phyloP scores from a whole-genome alignment of 2,888 invertebrate genomes.

The Lepidochrysops patricia region DNA sequence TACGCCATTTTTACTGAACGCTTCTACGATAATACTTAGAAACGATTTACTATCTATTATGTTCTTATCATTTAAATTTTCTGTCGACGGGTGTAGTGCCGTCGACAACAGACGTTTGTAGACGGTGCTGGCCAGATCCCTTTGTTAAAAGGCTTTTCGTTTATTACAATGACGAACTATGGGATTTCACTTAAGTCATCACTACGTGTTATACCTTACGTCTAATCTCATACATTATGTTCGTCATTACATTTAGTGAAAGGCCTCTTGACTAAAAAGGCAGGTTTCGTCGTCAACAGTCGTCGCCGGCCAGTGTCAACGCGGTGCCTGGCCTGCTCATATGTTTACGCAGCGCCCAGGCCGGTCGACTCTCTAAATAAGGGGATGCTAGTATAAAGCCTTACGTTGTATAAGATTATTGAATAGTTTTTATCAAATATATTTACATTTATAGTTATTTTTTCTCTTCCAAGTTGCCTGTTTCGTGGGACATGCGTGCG shows the following conservation, averaged over 20 bases:
- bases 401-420: conserved; percentile 59
- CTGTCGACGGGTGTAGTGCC: neutral
- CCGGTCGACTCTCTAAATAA: conserved; percentile 61
- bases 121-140: too few species aligned
- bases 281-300: neutral
- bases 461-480: conserved; percentile 63
- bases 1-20: neutral
- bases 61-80: conserved; percentile 1
- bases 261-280: too few species aligned
- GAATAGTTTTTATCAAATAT: conserved; percentile 55
- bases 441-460: conserved; percentile 49
- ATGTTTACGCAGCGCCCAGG: conserved; percentile 33
- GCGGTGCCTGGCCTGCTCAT: conserved; percentile 2
- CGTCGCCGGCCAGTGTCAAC: neutral
- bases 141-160: too few species aligned
- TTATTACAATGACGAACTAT: too few species aligned
- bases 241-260: too few species aligned
- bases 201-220: too few species aligned
- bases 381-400: conserved; percentile 51
- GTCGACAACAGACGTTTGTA: neutral
- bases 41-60: neutral
- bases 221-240: too few species aligned
- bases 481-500: conserved; percentile 42
- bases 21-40: neutral
- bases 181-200: too few species aligned